Base-by-base conservation (phyloP, 2,888 invertebrate genomes). In the Drepana falcataria region DNA sequence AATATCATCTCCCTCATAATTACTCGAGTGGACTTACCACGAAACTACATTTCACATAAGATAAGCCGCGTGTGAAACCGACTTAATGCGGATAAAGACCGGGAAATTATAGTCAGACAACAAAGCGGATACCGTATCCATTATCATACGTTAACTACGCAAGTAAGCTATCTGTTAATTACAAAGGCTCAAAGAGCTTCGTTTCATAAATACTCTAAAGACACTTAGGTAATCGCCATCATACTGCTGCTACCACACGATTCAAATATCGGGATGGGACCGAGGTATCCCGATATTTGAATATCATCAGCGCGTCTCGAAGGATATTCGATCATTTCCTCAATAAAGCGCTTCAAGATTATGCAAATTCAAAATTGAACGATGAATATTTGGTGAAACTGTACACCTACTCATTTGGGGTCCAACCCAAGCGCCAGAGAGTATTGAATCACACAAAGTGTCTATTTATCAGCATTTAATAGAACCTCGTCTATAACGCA, bases 401-500 rank as follows among this genome's bases (percentile, higher is more conserved):
- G 9, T 9, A 9, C 9, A 9, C 6, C 44, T 9, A 9, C 2
- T 3, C 44, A 9, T 44, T 9, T 41, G 4, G 41, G 41, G 41
- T 7, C 33, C 37, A 40, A 34, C 33, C 7, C 7, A 40, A 40
- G 33, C 21, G 2, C 37, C 35, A 35, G 3, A 57, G 61, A 55
- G 47, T 51, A 55, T 57, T 52, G 47, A 61, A 58, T 60, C 58
- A 48, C 53, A 40, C 54, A 60, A 64, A 68, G 64, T 64, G 58
- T 59, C 53, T 59, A 62, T 66, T 64, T 55, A 64, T 68, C 58
- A 55, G 60, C 64, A 59, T 68, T 51, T 52, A 6, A 40, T 40
- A 6, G 35, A 49, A 3, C 56, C 55, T 63, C 61, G 56, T 60
- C 53, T 65, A 65, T 68, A 70, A 65, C 61, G 59, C 61, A 65